These are phyloP conservation scores for Eupithecia exiguata DNA, from an alignment of 2,888 invertebrate species.

Conservation along the genomic window DNA sequence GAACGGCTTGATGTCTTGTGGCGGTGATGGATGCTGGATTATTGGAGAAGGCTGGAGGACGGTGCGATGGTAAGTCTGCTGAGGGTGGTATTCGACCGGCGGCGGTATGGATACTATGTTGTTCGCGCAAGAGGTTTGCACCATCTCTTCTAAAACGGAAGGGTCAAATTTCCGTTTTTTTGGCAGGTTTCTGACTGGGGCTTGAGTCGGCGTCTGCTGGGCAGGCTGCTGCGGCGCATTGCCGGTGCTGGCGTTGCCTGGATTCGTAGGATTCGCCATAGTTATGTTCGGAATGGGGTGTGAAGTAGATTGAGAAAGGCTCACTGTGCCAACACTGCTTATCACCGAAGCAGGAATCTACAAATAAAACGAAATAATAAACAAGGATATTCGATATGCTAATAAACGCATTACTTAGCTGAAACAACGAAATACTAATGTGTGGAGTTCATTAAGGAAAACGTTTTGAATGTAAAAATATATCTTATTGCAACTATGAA, in stretches of 20 bases:
- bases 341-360: constrained; percentile 85
- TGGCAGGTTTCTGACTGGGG: constrained; percentile 91
- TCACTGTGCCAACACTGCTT: constrained; percentile 84
- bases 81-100: constrained; percentile 63
- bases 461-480: constrained; percentile 21
- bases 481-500: constrained; percentile 14
- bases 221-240: constrained; percentile 58
- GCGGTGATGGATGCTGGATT: constrained; percentile 80
- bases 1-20: constrained; percentile 80
- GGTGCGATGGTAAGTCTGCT: constrained; percentile 58
- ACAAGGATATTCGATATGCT: constrained; percentile 16
- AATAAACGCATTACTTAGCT: not conserved
- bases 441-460: constrained; percentile 38
- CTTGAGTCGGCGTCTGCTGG: constrained; percentile 78
- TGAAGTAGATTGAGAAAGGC: constrained; percentile 74
- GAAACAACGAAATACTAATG: not conserved
- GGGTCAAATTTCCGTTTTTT: constrained; percentile 96
- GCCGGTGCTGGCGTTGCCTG: constrained; percentile 70
- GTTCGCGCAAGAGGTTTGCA: constrained; percentile 74
- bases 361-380: constrained; percentile 45
- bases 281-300: constrained; percentile 70
- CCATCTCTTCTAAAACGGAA: constrained; percentile 89
- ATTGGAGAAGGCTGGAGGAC: constrained; percentile 72
- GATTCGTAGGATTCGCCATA: constrained; percentile 79
- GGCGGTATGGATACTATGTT: constrained; percentile 62